Conservation (phyloP, 2,113 vertebrate genomes). For the Misgurnus mizolepis region DNA sequence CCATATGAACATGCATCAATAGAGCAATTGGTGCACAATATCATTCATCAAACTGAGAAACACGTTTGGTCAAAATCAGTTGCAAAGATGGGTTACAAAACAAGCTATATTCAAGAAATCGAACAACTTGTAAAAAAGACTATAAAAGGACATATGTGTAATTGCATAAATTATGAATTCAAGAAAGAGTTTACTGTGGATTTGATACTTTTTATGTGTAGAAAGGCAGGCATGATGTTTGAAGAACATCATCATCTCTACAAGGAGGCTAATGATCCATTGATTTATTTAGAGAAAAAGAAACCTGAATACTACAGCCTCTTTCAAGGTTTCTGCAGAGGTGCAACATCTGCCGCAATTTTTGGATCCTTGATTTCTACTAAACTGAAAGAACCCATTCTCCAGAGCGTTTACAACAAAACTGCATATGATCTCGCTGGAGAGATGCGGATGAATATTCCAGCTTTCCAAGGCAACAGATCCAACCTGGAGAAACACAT, state of each 20-base stretch:
- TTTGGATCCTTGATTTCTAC: slow-evolving; percentile 68
- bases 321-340: slow-evolving; percentile 70
- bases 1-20: background rate
- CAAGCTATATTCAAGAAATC: slow-evolving; percentile 61
- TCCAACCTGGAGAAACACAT: slow-evolving; percentile 59
- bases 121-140: slow-evolving; percentile 46
- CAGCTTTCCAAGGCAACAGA: slow-evolving; percentile 63
- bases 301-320: slow-evolving; percentile 49
- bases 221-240: slow-evolving; percentile 55
- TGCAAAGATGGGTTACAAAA: slow-evolving; percentile 30
- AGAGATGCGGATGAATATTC: slow-evolving; percentile 57
- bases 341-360: slow-evolving; percentile 53
- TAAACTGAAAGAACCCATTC: slow-evolving; percentile 61
- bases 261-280: slow-evolving; percentile 59
- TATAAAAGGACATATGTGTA: background rate
- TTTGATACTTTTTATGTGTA: slow-evolving; percentile 60
- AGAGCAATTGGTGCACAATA: slow-evolving; percentile 33
- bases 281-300: slow-evolving; percentile 12
- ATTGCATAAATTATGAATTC: slow-evolving; percentile 20
- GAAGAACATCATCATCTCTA: slow-evolving; percentile 59
- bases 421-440: slow-evolving; percentile 59
- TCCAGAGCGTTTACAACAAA: slow-evolving; percentile 35
- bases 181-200: slow-evolving; percentile 50
- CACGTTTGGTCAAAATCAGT: slow-evolving; percentile 6
- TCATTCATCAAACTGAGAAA: background rate